phyloP scores from a whole-genome alignment of 2,113 vertebrate genomes.

The Paracanthobrama guichenoti region DNA sequence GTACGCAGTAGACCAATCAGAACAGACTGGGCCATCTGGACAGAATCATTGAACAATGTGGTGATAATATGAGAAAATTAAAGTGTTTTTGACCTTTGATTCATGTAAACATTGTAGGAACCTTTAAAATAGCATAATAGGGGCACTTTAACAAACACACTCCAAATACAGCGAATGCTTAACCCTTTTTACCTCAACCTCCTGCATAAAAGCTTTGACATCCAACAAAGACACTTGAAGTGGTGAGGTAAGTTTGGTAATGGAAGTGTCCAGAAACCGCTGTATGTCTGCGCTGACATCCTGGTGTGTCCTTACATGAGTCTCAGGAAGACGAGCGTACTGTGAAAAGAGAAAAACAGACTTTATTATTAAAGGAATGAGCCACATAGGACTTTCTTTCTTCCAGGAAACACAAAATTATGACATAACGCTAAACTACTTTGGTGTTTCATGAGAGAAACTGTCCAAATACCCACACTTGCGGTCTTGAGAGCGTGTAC shows the following conservation, averaged over 20 bases:
- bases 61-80: too few species aligned
- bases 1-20: too few species aligned
- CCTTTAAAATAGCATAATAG: too few species aligned
- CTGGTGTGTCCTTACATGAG: constrained; percentile 81
- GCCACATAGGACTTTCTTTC: not conserved
- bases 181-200: constrained; percentile 82
- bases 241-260: constrained; percentile 77
- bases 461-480: too few species aligned
- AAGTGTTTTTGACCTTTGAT: too few species aligned
- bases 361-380: not conserved
- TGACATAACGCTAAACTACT: not conserved
- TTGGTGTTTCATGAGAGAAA: too few species aligned
- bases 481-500: too few species aligned
- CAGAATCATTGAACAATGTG: too few species aligned
- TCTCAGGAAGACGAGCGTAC: constrained; percentile 86
- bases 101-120: too few species aligned
- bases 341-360: constrained; percentile 69
- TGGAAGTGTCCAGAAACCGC: constrained; percentile 82
- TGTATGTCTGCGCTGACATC: constrained; percentile 78
- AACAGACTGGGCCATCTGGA: too few species aligned
- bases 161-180: not conserved
- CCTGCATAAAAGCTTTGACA: constrained; percentile 83
- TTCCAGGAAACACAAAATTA: not conserved
- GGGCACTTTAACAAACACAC: not conserved
- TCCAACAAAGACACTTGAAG: constrained; percentile 86